Evolutionary conservation across 2,797 vertebrate genomes (phyloP).

Genomic region (Hylomyscus alleni): DNA sequence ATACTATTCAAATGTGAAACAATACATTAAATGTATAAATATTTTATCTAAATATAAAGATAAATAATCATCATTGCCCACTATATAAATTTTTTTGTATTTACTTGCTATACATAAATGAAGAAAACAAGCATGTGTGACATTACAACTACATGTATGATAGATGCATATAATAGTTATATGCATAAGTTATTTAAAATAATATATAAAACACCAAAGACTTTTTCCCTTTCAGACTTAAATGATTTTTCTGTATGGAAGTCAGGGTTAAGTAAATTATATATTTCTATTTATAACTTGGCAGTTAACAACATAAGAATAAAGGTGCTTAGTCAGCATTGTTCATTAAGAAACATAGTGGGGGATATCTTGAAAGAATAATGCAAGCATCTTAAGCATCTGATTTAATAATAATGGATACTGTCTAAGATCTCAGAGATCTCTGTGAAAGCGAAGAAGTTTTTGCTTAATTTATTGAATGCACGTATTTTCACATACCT

Average conservation of each 20-base stretch:
- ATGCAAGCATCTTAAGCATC: conserved; percentile 73
- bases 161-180: conserved; percentile 57
- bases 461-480: conserved; percentile 70
- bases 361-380: conserved; percentile 79
- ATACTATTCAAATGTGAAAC: neutral
- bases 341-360: conserved; percentile 82
- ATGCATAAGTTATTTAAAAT: neutral
- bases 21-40: conserved; percentile 65
- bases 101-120: conserved; percentile 44
- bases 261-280: conserved; percentile 64
- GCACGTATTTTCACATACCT: conserved; percentile 74
- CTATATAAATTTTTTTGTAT: conserved; percentile 5
- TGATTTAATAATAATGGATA: conserved; percentile 83
- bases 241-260: conserved; percentile 9
- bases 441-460: conserved; percentile 68
- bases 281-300: conserved; percentile 69
- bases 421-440: conserved; percentile 75
- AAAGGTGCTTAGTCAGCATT: neutral
- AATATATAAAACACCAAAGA: neutral
- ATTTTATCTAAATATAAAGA: neutral
- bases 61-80: conserved; percentile 39
- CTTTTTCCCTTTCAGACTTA: neutral
- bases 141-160: neutral
- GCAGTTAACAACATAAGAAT: conserved; percentile 61
- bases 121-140: conserved; percentile 63